Base-by-base conservation (phyloP, 2,113 vertebrate genomes). In the Gavialis gangeticus region DNA sequence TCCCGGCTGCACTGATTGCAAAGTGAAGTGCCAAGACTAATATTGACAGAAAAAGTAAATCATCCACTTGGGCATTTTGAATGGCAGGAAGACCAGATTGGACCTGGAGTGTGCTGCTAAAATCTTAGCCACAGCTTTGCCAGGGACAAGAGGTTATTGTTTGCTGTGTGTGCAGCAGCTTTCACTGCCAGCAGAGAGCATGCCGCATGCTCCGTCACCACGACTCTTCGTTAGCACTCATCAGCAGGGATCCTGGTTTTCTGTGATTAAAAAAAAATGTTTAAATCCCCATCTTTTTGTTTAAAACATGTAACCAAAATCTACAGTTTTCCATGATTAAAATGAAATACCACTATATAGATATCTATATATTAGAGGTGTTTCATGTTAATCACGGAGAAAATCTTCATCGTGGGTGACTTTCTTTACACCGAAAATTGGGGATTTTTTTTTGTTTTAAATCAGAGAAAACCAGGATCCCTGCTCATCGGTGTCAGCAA, bases 1-100 rank as follows among this genome's bases (percentile, higher is more conserved):
- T 21, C 83, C 76, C 76, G 78, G 71, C 75, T 89, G 67, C 2
- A 0, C 91, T 88, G 84, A 82, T 93, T 86, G 69, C 75, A 90
- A 94, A 91, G 63, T 78, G 60, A 1, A 73, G 46, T 37, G 86
- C 85, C 86, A 95, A 94, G 81, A n/a, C 28, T 79, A 95, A 91
- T 88, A 92, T 95, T 94, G 90, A 91, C 79, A 81, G 77, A 78
- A 91, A 83, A 92, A 56, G 69, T 28, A 79, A 69, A 82, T 87
- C 54, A 83, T 85, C 55, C 69, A 60, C 59, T 82, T 46, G 67
- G 24, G 4, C 93, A 66, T 95, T 96, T 81, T 79, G 67, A 82
- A 77, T 73, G 90, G 84, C 90, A 95, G 30, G 22, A 92, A 80
- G 63, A 78, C 17, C 73, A 76, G 67, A 75, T 91, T 91, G 56